A percentile compares a stretch with the other conserved stretches of the same genome.
Conservation (phyloP, 2,113 vertebrate genomes). For the Eupsittula cactorum region DNA sequence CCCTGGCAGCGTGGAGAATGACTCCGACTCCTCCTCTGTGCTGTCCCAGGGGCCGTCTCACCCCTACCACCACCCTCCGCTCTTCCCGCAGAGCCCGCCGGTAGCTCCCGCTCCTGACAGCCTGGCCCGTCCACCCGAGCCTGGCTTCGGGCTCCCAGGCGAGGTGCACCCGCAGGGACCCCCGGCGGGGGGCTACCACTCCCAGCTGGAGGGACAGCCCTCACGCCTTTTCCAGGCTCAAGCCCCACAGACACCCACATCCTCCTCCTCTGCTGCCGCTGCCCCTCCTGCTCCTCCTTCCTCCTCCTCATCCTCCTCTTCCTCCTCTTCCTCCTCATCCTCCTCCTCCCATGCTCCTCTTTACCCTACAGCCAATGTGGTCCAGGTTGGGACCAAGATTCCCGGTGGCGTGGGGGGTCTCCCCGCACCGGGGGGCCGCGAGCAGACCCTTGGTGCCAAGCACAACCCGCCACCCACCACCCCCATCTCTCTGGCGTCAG, state of each 20-base stretch:
- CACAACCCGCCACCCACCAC: conserved; percentile 83
- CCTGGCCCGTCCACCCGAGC: conserved; percentile 72
- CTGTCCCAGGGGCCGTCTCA: conserved; percentile 77
- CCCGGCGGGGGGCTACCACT: conserved; percentile 65
- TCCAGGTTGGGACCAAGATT: conserved; percentile 64
- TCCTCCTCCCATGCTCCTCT: conserved; percentile 51
- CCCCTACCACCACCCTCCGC: conserved; percentile 76
- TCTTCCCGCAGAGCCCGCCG: conserved; percentile 79
- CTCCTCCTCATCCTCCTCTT: conserved; percentile 39
- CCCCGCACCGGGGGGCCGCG: conserved; percentile 40
- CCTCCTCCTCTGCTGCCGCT: conserved; percentile 65
- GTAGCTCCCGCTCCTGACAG: conserved; percentile 70
- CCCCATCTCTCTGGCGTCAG: conserved; percentile 74
- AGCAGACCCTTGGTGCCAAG: conserved; percentile 70
- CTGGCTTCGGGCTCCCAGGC: conserved; percentile 51
- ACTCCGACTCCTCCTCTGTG: conserved; percentile 88
- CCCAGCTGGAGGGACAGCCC: conserved; percentile 76
- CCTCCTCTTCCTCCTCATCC: conserved; percentile 61
- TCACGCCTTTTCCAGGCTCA: conserved; percentile 77
- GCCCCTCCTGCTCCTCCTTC: conserved; percentile 61
- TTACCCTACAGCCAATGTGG: conserved; percentile 51
- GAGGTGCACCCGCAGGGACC: conserved; percentile 72
- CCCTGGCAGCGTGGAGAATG: conserved; percentile 92
- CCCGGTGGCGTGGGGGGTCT: conserved; percentile 42
- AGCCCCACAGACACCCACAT: conserved; percentile 69